Percentiles rank a stretch among this genome's conserved stretches.
These are phyloP conservation scores for Gopherus flavomarginatus DNA, from an alignment of 2,113 vertebrate species.

Conservation along the genomic window DNA sequence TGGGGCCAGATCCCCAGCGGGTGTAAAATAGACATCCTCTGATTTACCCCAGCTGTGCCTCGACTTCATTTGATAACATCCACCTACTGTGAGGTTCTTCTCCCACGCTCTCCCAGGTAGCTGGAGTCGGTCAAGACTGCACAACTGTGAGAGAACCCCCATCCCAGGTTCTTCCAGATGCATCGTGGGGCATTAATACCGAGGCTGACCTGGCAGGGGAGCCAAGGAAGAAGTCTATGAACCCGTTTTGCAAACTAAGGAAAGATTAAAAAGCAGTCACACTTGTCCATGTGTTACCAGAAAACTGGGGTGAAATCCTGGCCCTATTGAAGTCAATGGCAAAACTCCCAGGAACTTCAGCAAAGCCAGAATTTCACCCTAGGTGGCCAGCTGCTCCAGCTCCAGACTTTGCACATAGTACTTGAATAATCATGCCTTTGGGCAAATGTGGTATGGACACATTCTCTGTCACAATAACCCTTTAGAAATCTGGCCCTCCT, in stretches of 20 bases:
- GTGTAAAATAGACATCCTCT: neutral
- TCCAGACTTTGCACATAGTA: neutral
- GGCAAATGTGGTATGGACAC: fast-evolving
- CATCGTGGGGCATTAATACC: neutral
- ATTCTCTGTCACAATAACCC: neutral
- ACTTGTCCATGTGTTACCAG: neutral
- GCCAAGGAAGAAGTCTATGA: neutral
- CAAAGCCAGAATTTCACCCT: neutral
- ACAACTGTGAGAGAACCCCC: neutral
- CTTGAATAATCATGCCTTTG: neutral
- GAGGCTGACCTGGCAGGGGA: neutral
- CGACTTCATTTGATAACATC: neutral
- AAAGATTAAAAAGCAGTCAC: neutral
- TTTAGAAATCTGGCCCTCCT: neutral
- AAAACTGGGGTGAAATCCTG: neutral
- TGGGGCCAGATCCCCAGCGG: neutral
- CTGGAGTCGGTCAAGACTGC: neutral
- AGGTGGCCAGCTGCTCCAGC: neutral
- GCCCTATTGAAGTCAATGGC: neutral
- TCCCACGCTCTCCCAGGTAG: neutral
- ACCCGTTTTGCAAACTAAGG: neutral
- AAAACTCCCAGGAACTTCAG: neutral
- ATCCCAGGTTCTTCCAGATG: neutral
- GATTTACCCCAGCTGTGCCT: neutral
- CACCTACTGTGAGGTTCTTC: neutral